Percentiles rank a stretch among this genome's conserved stretches.
phyloP scores from a whole-genome alignment of 2,113 vertebrate species.

The Urocitellus parryii region DNA sequence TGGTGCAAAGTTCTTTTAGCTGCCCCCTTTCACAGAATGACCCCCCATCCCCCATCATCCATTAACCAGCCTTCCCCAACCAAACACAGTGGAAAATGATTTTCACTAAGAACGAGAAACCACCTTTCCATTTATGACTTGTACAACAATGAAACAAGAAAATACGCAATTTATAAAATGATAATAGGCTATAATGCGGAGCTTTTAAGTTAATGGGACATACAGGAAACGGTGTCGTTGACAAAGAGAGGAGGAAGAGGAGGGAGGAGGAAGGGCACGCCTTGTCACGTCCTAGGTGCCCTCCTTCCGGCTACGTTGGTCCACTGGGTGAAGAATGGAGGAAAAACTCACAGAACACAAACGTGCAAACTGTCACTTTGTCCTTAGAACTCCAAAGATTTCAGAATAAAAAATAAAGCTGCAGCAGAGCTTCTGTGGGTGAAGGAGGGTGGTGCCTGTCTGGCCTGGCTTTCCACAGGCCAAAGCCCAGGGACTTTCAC shows the following conservation, averaged over 20 bases:
- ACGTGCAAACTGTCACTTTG: conserved; percentile 80
- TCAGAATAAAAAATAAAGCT: conserved; percentile 81
- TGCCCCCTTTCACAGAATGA: conserved; percentile 63
- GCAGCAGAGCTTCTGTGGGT: conserved; percentile 66
- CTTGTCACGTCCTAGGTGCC: background rate
- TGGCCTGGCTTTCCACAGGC: conserved; percentile 60
- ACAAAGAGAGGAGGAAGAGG: background rate
- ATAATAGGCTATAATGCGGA: conserved; percentile 76
- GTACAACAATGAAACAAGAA: conserved; percentile 70
- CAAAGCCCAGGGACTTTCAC: background rate
- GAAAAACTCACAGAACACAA: conserved; percentile 78
- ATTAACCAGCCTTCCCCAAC: conserved; percentile 69
- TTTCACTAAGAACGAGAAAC: conserved; percentile 62
- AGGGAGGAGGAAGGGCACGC: background rate
- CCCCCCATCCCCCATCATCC: conserved; percentile 28
- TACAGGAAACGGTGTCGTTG: conserved; percentile 74
- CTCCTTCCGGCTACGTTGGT: conserved; percentile 71
- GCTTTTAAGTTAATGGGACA: conserved; percentile 83
- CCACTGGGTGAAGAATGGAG: conserved; percentile 72
- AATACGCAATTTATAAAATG: conserved; percentile 79
- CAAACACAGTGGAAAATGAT: conserved; percentile 54
- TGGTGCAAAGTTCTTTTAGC: conserved; percentile 78
- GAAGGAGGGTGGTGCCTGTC: conserved; percentile 67
- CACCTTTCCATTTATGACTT: conserved; percentile 67
- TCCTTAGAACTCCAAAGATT: conserved; percentile 79